These are phyloP conservation scores for Phenganax stokvisi DNA, from an alignment of 92 coral and sea anemone species.

Conservation along the genomic window DNA sequence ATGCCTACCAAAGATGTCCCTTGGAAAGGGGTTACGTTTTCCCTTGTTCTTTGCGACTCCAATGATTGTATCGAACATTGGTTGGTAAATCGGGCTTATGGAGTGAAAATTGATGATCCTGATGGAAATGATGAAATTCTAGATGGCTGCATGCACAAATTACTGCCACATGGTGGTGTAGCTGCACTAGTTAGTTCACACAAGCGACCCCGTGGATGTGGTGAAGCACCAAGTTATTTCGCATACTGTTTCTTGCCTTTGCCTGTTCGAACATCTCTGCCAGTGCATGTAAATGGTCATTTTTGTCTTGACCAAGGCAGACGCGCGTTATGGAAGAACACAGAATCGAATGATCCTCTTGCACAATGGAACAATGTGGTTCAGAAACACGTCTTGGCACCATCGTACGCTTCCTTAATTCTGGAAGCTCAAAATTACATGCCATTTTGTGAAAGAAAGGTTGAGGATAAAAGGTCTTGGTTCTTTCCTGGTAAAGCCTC, in stretches of 20 bases:
- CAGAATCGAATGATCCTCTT: constrained; percentile 5
- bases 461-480: neutral
- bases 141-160: constrained; percentile 9
- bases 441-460: neutral
- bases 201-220: neutral
- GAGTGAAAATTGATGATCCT: constrained; percentile 3
- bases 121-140: constrained; percentile 8
- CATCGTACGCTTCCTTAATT: constrained; percentile 32
- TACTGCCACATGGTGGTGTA: constrained; percentile 34
- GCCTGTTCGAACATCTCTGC: constrained; percentile 34
- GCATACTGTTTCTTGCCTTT: constrained; percentile 47
- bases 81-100: constrained; percentile 31
- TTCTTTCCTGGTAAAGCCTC: constrained; percentile 22
- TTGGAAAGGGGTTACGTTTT: constrained; percentile 21
- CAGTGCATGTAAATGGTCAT: constrained; percentile 48
- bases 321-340: constrained; percentile 32
- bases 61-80: constrained; percentile 15
- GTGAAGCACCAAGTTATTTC: neutral
- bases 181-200: constrained; percentile 29
- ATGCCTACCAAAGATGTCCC: constrained; percentile 5
- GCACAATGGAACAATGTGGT: constrained; percentile 35
- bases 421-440: constrained; percentile 37
- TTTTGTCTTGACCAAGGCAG: constrained; percentile 39
- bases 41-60: constrained; percentile 37
- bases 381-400: constrained; percentile 36